Evolutionary conservation across 1,140 invertebrate species (phyloP), one percentile per base, ranked within the genome.

Genomic region (Mamestra configurata): DNA sequence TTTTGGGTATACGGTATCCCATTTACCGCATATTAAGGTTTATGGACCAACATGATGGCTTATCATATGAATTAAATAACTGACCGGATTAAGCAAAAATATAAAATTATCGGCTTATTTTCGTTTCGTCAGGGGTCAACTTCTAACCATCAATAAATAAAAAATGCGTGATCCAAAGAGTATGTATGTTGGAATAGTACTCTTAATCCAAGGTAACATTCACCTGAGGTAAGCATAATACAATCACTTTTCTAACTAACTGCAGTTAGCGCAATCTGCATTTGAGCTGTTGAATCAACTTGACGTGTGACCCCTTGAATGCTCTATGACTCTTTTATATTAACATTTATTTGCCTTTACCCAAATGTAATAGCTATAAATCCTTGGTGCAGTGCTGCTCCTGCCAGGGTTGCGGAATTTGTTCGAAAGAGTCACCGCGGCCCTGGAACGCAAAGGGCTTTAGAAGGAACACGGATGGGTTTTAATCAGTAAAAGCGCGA

Each of bases 211-310:
- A 66, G 61, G 61, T 22, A 8, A 35, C 10, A 40, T 20, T 13
- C 2, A 20, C n/a, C n/a, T 40, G 61, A 18, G 59, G 7, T 18
- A 64, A 11, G n/a, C 4, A 49, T 6, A 20, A 4, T 40, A 64
- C 59, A 64, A 64, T 37, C 59, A 37, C 27, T 11, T 3, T 31
- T 31, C 37, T 20, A 20, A 64, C 22, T 40, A 20, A 40, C 35
- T 66, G 4, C 35, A 66, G 61, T 40, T 66, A 66, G 35, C 35
- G 61, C 61, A 66, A 66, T 66, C 35, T 22, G 35, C 18, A 66
- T 40, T 40, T 11, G 35, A 40, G 20, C 35, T 22, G n/a, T 40
- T 4, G 15, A 49, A 13, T 4, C 15, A 27, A 57, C 10, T 24
- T 57, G 53, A 57, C 53, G 22, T 57, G 13, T 55, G 53, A 55